phyloP scores from a whole-genome alignment of 2,113 vertebrate species.

The Anas platyrhynchos region DNA sequence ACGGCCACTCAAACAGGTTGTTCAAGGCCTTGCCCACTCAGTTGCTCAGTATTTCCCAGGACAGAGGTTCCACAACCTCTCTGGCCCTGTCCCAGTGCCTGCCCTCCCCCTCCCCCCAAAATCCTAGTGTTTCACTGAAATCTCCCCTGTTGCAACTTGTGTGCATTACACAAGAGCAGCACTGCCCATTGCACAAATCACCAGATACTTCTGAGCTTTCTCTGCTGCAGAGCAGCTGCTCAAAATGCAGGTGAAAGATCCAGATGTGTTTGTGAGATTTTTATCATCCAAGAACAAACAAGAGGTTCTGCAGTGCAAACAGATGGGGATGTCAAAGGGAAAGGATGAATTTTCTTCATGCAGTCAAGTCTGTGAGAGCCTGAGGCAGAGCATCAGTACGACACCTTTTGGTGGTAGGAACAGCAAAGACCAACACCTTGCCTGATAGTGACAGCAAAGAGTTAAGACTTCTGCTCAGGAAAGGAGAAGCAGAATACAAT shows the following conservation, averaged over 20 bases:
- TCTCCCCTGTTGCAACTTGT: neutral
- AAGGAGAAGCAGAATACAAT: neutral
- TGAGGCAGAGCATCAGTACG: neutral
- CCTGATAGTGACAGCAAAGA: neutral
- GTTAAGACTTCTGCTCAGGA: neutral
- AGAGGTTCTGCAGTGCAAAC: neutral
- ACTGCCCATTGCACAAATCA: neutral
- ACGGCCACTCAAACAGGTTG: neutral
- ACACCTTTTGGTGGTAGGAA: neutral
- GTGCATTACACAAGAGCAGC: neutral
- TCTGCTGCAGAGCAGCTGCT: neutral
- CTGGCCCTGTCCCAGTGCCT: neutral
- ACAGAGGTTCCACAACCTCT: neutral
- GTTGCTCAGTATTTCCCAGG: neutral
- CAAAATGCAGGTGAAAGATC: neutral
- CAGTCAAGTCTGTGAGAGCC: neutral
- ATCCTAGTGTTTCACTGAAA: neutral
- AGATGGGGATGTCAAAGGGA: neutral
- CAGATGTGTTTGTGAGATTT: neutral
- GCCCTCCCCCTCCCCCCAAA: neutral
- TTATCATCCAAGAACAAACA: neutral
- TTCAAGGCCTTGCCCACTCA: neutral
- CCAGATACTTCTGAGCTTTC: neutral
- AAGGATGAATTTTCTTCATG: neutral
- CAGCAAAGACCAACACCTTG: neutral